Percentiles rank a stretch among this genome's conserved stretches.
Evolutionary conservation across 2,888 invertebrate species (phyloP).

Genomic region (Philhelius pedissequus): DNA sequence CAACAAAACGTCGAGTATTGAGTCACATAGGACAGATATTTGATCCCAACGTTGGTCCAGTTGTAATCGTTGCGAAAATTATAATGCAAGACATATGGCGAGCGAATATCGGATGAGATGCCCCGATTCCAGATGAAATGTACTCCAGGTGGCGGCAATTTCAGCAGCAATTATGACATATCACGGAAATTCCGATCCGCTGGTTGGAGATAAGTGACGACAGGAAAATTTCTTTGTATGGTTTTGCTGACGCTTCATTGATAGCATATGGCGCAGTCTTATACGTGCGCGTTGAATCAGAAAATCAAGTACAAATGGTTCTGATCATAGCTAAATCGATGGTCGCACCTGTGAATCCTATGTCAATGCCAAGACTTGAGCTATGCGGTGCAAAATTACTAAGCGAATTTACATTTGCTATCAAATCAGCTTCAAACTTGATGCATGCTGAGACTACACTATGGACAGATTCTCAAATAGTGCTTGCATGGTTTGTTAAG

Average conservation of each 20-base stretch:
- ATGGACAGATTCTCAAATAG: too few relatives aligned
- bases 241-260: too few relatives aligned
- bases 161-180: neutral
- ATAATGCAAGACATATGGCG: neutral
- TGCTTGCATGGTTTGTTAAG: too few relatives aligned
- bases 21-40: neutral
- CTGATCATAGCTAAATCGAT: neutral
- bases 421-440: too few relatives aligned
- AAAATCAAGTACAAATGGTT: neutral
- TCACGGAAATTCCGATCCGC: neutral
- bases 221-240: neutral
- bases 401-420: too few relatives aligned
- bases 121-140: neutral
- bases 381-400: too few relatives aligned
- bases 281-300: neutral
- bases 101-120: neutral
- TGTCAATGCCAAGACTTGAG: too few relatives aligned
- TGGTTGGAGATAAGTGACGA: neutral
- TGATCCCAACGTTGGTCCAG: neutral
- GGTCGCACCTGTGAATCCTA: too few relatives aligned
- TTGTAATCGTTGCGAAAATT: neutral
- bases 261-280: too few relatives aligned
- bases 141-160: neutral
- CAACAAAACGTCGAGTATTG: neutral
- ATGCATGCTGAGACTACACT: too few relatives aligned